Evolutionary conservation across 1,140 invertebrate species (phyloP), one percentile per base, ranked within the genome.

Genomic region (Subanguina moxae): DNA sequence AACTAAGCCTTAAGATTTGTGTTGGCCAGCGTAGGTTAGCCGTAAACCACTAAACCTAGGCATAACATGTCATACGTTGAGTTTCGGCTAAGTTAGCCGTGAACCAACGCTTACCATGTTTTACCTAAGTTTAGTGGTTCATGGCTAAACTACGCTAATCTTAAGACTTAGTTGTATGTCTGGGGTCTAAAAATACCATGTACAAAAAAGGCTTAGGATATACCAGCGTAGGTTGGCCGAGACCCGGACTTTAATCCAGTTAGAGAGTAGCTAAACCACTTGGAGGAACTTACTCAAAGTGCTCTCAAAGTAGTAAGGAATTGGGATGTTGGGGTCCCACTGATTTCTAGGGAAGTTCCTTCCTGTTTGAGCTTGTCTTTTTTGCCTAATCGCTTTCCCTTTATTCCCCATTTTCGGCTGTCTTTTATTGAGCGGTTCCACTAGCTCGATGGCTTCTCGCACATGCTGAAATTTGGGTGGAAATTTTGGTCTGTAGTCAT

Each of bases 361-460:
- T 8, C 70, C 70, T 25, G 72, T 67, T 46, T 75, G 64, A 27
- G 70, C 70, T 58, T 72, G 74, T n/a, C 70, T 74, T 57, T 71
- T 72, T 23, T 19, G 13, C 1, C 70, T 73, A 1, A 21, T 52
- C 28, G 62, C 23, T 52, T 52, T 52, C 3, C 8, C 15, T 8
- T 52, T 19, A 7, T 25, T 52, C 17, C 17, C 23, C 1, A 52
- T 7, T 25, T 52, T 52, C n/a, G n/a, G 15, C 3, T 52, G 8
- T 15, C 8, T 25, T 19, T 19, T 25, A 52, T 52, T 19, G 3
- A 15, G 23, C 17, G 48, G 15, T 52, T 3, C n/a, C 15, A 5
- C 17, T 21, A 15, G n/a, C 23, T 52, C 3, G 15, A 19, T 52
- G 3, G 8, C 17, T 19, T 52, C n/a, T 52, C 3, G 48, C 48